Conservation (phyloP, 2,888 invertebrate species). For the Andrena flavipes region DNA sequence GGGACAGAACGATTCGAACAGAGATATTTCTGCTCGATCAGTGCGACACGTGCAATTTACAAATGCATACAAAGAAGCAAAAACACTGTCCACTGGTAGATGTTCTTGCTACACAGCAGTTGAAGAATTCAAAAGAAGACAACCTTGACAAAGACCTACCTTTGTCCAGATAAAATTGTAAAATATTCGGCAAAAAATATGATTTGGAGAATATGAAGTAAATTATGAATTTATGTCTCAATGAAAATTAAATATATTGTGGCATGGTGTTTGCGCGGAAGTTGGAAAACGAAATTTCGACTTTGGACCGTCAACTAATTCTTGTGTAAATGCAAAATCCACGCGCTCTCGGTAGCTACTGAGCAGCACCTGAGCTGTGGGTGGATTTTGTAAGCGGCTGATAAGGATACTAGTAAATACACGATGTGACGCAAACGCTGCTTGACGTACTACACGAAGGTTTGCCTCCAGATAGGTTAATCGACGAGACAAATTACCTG, state of each 20-base stretch:
- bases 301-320: not conserved
- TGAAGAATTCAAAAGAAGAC: no score
- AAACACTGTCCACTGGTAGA: no score
- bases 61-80: no score
- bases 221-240: not conserved
- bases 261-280: not conserved
- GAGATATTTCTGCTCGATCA: not conserved
- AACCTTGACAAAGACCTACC: no score
- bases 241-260: not conserved
- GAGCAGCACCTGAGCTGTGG: not conserved
- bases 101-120: no score
- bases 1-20: not conserved
- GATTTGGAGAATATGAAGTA: no score
- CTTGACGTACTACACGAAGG: conserved; percentile 26
- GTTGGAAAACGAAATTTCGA: conserved; percentile 2
- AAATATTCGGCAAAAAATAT: no score
- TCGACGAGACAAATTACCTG: conserved; percentile 52
- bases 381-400: conserved; percentile 34
- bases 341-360: not conserved
- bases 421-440: conserved; percentile 60
- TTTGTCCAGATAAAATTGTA: no score
- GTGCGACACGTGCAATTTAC: no score
- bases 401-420: conserved; percentile 49
- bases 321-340: not conserved
- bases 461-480: conserved; percentile 41